These are phyloP conservation scores for Melanostigma gelatinosum DNA, from an alignment of 2,113 vertebrate genomes.

Conservation along the genomic window DNA sequence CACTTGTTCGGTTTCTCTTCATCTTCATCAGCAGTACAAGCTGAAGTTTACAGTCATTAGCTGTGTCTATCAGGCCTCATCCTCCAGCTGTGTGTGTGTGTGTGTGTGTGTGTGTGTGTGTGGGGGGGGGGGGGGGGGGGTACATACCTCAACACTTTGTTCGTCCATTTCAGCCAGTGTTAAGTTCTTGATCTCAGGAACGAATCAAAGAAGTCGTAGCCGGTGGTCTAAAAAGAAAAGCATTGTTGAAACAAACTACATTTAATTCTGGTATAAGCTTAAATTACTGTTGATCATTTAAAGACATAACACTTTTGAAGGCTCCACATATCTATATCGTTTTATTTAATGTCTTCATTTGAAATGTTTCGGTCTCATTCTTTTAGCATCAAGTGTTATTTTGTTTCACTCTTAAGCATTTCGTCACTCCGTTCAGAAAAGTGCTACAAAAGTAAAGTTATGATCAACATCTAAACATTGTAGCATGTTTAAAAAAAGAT, in stretches of 20 bases:
- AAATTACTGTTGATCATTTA: too few species aligned
- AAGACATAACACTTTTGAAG: too few species aligned
- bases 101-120: not conserved
- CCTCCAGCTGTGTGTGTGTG: not conserved
- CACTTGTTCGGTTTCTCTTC: not conserved
- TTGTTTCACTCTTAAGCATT: too few species aligned
- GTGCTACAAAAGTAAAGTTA: too few species aligned
- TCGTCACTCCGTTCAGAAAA: too few species aligned
- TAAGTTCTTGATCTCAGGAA: constrained; percentile 11
- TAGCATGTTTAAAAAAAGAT: too few species aligned
- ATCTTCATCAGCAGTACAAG: not conserved
- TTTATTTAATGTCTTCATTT: too few species aligned
- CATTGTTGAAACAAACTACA: not conserved
- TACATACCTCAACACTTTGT: constrained; percentile 85
- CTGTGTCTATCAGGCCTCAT: not conserved
- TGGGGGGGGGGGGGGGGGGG: not conserved
- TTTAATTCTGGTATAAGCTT: not conserved
- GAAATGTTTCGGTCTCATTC: too few species aligned
- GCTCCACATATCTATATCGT: too few species aligned
- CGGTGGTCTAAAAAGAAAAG: constrained; percentile 19
- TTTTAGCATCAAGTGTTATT: too few species aligned
- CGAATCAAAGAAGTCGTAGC: constrained; percentile 11
- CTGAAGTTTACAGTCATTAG: not conserved
- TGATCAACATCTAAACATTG: too few species aligned
- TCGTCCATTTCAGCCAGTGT: constrained; percentile 85